phyloP scores from a whole-genome alignment of 2,113 vertebrate species.

The Paradisaea rubra region DNA sequence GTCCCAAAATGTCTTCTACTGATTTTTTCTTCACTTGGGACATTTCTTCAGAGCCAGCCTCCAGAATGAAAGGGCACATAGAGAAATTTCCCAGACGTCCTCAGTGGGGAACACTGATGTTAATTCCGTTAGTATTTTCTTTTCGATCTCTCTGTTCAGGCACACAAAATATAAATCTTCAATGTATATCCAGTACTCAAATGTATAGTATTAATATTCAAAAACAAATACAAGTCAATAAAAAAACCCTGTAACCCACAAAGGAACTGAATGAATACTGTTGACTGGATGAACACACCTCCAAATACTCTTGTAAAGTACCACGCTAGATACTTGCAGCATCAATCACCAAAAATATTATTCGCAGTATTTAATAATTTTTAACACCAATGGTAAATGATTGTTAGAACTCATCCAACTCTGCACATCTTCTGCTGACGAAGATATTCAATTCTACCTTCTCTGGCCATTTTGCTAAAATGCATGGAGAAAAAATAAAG shows the following conservation, averaged over 20 bases:
- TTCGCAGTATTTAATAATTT: neutral
- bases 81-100: neutral
- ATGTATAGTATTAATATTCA: neutral
- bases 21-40: neutral
- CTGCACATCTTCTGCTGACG: neutral
- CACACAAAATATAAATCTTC: neutral
- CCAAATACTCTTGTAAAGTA: neutral
- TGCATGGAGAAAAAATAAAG: neutral
- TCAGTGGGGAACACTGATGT: neutral
- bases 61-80: neutral
- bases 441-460: neutral
- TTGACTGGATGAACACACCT: neutral
- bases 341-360: neutral
- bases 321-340: neutral
- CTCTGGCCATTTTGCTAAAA: neutral
- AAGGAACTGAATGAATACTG: neutral
- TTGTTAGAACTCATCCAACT: neutral
- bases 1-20: neutral
- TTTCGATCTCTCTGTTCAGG: neutral
- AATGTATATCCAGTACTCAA: neutral
- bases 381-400: neutral
- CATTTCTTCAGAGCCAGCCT: neutral
- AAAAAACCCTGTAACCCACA: accelerated
- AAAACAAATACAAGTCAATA: neutral
- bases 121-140: neutral